A percentile compares a stretch with the other conserved stretches of the same genome.
phyloP scores from a whole-genome alignment of 2,888 invertebrate species.

The Zaprionus lineosus region DNA sequence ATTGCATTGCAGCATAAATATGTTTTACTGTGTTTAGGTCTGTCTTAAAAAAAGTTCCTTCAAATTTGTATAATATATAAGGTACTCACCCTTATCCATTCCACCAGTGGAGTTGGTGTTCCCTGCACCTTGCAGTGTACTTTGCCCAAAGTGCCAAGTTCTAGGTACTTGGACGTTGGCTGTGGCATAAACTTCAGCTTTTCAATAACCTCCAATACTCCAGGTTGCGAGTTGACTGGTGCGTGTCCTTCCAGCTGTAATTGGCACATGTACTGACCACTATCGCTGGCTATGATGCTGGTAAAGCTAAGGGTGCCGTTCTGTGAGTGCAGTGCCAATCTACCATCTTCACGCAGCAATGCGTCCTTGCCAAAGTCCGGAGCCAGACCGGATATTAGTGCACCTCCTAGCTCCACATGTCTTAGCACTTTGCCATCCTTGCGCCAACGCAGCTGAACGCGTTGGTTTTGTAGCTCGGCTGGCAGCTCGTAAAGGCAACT shows the following conservation, averaged over 20 bases:
- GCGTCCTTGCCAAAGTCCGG: slow-evolving; percentile 66
- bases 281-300: slow-evolving; percentile 81
- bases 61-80: too few relatives aligned
- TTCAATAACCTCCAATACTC: slow-evolving; percentile 84
- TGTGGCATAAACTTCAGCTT: slow-evolving; percentile 92
- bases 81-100: slow-evolving; percentile 83
- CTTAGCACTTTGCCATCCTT: slow-evolving; percentile 86
- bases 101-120: slow-evolving; percentile 83
- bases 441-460: slow-evolving; percentile 85
- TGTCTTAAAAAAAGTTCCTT: not conserved
- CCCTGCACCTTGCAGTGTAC: slow-evolving; percentile 96
- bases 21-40: too few relatives aligned
- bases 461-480: slow-evolving; percentile 68
- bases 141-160: slow-evolving; percentile 90
- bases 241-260: slow-evolving; percentile 81
- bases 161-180: slow-evolving; percentile 92
- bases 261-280: slow-evolving; percentile 82
- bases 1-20: too few relatives aligned
- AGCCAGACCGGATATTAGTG: slow-evolving; percentile 46
- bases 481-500: slow-evolving; percentile 85
- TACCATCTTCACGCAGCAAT: slow-evolving; percentile 79
- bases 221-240: slow-evolving; percentile 77
- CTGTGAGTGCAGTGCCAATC: slow-evolving; percentile 77
- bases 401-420: slow-evolving; percentile 73
- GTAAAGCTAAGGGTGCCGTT: slow-evolving; percentile 82